phyloP scores from a whole-genome alignment of 2,113 vertebrate genomes.

The Tragelaphus imberbis region DNA sequence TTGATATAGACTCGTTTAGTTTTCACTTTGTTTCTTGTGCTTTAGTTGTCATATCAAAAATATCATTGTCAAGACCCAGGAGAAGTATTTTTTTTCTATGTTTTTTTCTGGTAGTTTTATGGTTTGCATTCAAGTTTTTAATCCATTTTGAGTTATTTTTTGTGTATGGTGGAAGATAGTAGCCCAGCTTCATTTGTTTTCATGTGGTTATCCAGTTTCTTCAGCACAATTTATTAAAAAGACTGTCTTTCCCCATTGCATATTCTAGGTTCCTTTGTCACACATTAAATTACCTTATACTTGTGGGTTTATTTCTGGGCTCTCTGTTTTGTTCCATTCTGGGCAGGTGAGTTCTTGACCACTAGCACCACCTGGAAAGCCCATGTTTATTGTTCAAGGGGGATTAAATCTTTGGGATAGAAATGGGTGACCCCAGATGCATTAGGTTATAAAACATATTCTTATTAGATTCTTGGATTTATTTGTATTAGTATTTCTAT shows the following conservation, averaged over 20 bases:
- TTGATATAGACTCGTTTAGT: not conserved
- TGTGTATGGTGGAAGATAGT: not conserved
- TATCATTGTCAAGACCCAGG: not conserved
- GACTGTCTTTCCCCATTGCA: not conserved
- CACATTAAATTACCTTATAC: not conserved
- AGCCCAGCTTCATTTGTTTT: not conserved
- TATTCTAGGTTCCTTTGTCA: not conserved
- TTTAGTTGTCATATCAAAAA: not conserved
- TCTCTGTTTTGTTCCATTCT: not conserved
- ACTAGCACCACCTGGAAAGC: accelerated
- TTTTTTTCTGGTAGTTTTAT: not conserved
- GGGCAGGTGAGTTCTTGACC: not conserved
- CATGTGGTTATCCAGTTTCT: not conserved
- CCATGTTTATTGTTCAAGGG: not conserved
- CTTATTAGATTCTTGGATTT: not conserved
- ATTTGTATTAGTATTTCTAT: not conserved
- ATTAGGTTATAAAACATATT: not conserved
- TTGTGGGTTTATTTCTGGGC: not conserved
- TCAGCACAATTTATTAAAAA: not conserved
- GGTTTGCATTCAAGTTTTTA: not conserved
- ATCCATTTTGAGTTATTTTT: not conserved
- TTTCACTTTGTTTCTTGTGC: not conserved
- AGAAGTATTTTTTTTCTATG: not conserved
- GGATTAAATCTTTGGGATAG: not conserved
- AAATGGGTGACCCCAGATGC: not conserved